Evolutionary conservation across 1,140 invertebrate genomes (phyloP).

Genomic region (Drosophila busckii): DNA sequence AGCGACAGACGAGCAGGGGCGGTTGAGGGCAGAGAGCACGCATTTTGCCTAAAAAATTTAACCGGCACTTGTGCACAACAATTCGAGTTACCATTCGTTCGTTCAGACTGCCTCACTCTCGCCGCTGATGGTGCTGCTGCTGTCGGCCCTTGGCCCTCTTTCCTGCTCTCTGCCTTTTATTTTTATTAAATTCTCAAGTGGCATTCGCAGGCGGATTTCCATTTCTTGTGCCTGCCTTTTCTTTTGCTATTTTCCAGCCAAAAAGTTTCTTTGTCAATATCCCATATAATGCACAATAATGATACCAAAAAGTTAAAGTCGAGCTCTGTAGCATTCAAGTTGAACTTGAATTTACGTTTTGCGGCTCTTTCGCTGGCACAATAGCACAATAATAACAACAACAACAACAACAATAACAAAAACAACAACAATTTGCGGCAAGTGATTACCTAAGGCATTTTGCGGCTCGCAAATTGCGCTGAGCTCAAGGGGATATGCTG

Average conservation of each 20-base stretch:
- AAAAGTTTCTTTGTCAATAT: constrained; percentile 72
- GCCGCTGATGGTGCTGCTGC: background rate
- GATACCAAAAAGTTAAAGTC: constrained; percentile 46
- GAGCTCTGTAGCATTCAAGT: constrained; percentile 14
- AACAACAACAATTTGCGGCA: constrained; percentile 70
- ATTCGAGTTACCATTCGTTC: constrained; percentile 48
- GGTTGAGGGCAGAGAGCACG: too few species aligned
- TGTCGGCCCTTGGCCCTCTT: background rate
- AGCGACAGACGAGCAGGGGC: background rate
- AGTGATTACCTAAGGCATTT: constrained; percentile 74
- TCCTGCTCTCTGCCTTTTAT: constrained; percentile 4
- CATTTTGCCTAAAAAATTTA: constrained; percentile 74
- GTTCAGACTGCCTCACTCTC: background rate
- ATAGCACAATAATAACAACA: constrained; percentile 14
- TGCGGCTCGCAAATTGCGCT: constrained; percentile 68
- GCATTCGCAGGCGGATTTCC: constrained; percentile 63
- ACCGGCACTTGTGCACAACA: constrained; percentile 71
- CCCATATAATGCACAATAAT: constrained; percentile 72
- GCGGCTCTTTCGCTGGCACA: background rate
- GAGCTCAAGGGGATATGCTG: constrained; percentile 52
- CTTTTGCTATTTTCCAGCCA: constrained; percentile 58
- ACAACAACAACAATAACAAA: constrained; percentile 16
- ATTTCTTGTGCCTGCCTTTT: constrained; percentile 18
- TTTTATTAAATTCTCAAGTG: constrained; percentile 73
- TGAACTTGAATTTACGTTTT: constrained; percentile 30